Evolutionary conservation across 2,113 vertebrate genomes (phyloP).

Genomic region (Nibea coibor): DNA sequence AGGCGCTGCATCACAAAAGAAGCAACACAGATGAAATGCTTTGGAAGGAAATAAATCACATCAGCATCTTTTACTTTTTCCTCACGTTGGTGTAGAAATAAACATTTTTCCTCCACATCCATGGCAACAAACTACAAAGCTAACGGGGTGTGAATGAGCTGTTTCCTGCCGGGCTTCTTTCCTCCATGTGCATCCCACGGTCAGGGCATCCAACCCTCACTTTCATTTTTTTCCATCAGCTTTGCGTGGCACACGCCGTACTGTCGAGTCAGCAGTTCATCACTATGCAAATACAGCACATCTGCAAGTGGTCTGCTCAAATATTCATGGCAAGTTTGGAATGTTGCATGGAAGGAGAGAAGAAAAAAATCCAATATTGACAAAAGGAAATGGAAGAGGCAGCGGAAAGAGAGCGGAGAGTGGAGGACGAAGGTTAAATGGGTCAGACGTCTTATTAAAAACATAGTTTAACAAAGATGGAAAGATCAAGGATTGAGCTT

Average conservation of each 20-base stretch:
- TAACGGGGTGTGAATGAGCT: background rate
- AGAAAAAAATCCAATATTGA: conserved; percentile 31
- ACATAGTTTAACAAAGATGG: background rate
- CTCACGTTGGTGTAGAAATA: background rate
- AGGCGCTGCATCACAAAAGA: conserved; percentile 69
- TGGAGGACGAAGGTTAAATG: background rate
- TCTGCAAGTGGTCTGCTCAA: conserved; percentile 38
- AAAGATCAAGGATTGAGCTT: background rate
- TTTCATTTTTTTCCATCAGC: background rate
- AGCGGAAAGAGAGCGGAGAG: conserved; percentile 8
- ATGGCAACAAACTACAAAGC: background rate
- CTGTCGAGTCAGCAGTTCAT: conserved; percentile 42
- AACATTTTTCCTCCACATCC: background rate
- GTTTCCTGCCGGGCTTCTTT: conserved; percentile 27
- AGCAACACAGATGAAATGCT: background rate
- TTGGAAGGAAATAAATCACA: background rate
- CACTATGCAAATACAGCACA: conserved; percentile 4
- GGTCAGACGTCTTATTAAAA: background rate
- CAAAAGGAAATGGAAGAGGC: conserved; percentile 39
- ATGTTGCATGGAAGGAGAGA: background rate
- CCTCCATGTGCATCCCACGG: conserved; percentile 30
- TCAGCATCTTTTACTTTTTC: background rate
- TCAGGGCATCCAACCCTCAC: conserved; percentile 23
- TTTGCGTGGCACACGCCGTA: background rate
- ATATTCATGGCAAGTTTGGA: conserved; percentile 55